Percentiles rank a stretch among this genome's conserved stretches.
Evolutionary conservation across 2,888 invertebrate species (phyloP).

Genomic region (Lathronympha strigana): DNA sequence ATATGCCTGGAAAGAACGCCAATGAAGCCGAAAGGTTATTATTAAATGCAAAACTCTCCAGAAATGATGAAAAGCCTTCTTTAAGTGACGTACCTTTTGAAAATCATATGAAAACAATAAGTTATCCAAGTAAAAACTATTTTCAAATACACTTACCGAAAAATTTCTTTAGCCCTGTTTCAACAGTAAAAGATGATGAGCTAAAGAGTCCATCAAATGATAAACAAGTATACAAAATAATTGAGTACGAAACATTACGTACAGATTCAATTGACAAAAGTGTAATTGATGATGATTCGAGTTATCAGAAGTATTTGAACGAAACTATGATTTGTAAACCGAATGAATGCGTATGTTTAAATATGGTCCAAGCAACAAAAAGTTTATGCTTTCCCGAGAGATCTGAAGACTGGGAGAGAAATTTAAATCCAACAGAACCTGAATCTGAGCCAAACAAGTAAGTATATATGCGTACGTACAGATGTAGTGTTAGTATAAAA

Average conservation of each 20-base stretch:
- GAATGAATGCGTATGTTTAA: neutral
- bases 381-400: slow-evolving; percentile 55
- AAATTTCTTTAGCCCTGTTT: slow-evolving; percentile 61
- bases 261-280: slow-evolving; percentile 48
- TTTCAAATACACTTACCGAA: slow-evolving; percentile 69
- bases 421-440: slow-evolving; percentile 64
- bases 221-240: slow-evolving; percentile 70
- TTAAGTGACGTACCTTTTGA: neutral
- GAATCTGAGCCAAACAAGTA: slow-evolving; percentile 63
- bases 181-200: slow-evolving; percentile 51
- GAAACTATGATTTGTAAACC: neutral
- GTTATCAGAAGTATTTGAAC: neutral
- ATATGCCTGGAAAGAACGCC: slow-evolving; percentile 45
- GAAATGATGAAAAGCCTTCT: neutral
- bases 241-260: slow-evolving; percentile 68
- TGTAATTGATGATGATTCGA: slow-evolving; percentile 35
- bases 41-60: slow-evolving; percentile 46
- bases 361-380: slow-evolving; percentile 58
- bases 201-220: slow-evolving; percentile 59
- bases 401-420: slow-evolving; percentile 65
- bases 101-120: neutral
- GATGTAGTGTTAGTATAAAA: too few species aligned
- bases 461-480: slow-evolving; percentile 48
- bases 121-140: slow-evolving; percentile 54
- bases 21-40: slow-evolving; percentile 54